These are phyloP conservation scores for Fistularia commersonii DNA, from an alignment of 2,797 vertebrate species.

Conservation along the genomic window DNA sequence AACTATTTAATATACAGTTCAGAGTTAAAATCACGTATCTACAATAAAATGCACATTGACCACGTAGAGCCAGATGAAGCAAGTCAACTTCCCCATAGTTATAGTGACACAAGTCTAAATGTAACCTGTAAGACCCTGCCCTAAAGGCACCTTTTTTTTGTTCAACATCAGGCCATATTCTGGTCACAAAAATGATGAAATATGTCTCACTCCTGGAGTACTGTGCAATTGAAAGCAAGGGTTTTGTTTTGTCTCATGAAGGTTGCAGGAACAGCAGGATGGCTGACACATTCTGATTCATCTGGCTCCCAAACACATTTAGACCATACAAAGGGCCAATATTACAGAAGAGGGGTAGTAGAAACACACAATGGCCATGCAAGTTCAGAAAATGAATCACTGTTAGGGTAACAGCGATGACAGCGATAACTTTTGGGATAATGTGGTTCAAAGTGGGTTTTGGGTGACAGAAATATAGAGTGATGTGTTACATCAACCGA, in stretches of 20 bases:
- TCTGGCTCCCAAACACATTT: constrained; percentile 68
- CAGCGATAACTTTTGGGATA: constrained; percentile 37
- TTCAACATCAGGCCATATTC: too few relatives aligned
- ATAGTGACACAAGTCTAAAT: constrained; percentile 10
- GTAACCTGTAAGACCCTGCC: constrained; percentile 43
- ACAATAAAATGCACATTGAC: constrained; percentile 66
- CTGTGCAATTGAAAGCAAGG: neutral
- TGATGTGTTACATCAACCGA: too few relatives aligned
- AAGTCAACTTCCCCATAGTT: constrained; percentile 40
- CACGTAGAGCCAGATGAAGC: constrained; percentile 70
- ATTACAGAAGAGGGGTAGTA: constrained; percentile 63
- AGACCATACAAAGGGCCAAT: constrained; percentile 59
- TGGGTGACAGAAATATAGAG: constrained; percentile 35
- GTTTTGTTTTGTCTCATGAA: constrained; percentile 1
- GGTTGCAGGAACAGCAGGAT: constrained; percentile 8
- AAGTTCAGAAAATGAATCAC: constrained; percentile 41
- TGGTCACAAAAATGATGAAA: too few relatives aligned
- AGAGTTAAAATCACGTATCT: constrained; percentile 73
- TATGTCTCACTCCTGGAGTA: too few relatives aligned
- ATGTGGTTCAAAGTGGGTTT: constrained; percentile 39
- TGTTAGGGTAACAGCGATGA: constrained; percentile 1
- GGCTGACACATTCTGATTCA: constrained; percentile 59
- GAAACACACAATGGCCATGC: constrained; percentile 68
- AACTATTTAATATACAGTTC: constrained; percentile 72
- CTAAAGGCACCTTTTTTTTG: constrained; percentile 44